Conservation (phyloP, 2,888 invertebrate species). For the Lapara coniferarum region DNA sequence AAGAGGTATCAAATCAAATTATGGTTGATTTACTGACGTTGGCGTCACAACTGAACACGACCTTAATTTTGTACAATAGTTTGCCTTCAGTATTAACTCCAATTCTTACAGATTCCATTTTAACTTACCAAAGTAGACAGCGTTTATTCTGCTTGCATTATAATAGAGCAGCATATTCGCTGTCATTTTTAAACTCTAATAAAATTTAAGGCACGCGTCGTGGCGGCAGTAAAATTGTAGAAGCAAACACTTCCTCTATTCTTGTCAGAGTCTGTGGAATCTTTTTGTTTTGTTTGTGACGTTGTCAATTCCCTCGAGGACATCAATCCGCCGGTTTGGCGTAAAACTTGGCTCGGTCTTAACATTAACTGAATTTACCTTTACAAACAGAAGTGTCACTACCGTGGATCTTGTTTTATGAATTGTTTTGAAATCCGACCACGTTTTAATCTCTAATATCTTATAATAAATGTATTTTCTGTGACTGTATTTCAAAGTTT, state of each 20-base stretch:
- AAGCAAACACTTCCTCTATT: conserved; percentile 45
- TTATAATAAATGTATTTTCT: neutral
- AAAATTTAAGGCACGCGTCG: conserved; percentile 33
- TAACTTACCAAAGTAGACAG: neutral
- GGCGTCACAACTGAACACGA: no score
- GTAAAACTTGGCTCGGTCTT: conserved; percentile 50
- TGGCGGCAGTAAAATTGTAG: conserved; percentile 46
- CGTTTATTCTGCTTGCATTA: neutral
- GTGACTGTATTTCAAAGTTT: neutral
- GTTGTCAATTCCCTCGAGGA: conserved; percentile 43
- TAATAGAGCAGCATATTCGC: neutral
- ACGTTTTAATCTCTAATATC: conserved; percentile 6
- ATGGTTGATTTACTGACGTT: no score
- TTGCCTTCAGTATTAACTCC: no score
- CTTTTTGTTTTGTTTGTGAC: conserved; percentile 56
- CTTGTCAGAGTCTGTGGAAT: conserved; percentile 48
- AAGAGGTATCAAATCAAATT: no score
- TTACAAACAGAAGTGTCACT: conserved; percentile 30
- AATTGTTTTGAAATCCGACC: neutral
- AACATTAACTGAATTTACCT: conserved; percentile 50
- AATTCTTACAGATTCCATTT: no score
- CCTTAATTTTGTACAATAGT: no score
- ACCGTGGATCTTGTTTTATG: conserved; percentile 20
- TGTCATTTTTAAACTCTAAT: conserved; percentile 27
- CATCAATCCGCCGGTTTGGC: conserved; percentile 51